Percentiles rank a stretch among this genome's conserved stretches.
Conservation (phyloP, 2,888 invertebrate genomes). For the Magallana nippona region DNA sequence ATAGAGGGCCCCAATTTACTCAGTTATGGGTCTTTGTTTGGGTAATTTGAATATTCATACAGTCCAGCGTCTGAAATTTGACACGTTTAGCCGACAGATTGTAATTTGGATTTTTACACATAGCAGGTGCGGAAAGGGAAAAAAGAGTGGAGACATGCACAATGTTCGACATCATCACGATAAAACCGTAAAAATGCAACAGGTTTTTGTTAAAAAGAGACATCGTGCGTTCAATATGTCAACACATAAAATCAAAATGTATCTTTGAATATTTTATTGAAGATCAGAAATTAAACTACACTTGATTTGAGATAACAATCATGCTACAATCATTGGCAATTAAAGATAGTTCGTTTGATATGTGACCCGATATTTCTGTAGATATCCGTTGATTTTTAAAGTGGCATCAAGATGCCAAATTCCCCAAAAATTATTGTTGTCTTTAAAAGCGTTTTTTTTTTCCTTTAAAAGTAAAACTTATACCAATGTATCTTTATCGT, state of each 20-base stretch:
- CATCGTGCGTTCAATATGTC: too few species aligned
- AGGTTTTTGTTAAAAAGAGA: too few species aligned
- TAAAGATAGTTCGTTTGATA: background rate
- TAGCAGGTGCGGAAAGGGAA: background rate
- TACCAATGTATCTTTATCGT: background rate
- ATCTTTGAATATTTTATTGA: too few species aligned
- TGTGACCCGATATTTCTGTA: background rate
- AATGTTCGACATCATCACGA: too few species aligned
- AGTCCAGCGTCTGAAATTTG: conserved; percentile 7
- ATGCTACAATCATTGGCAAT: too few species aligned
- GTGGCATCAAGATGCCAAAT: background rate
- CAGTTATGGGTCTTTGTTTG: conserved; percentile 4
- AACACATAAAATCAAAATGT: too few species aligned
- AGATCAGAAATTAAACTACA: too few species aligned
- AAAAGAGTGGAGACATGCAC: background rate
- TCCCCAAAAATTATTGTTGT: background rate
- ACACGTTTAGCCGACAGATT: conserved; percentile 7
- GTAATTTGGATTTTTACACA: conserved; percentile 1
- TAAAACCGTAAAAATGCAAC: too few species aligned
- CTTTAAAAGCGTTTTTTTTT: background rate
- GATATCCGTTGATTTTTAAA: background rate
- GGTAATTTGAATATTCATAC: conserved; percentile 29
- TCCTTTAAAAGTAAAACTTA: background rate
- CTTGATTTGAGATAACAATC: too few species aligned
- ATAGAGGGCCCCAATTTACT: conserved; percentile 1